Percentiles rank a stretch among this genome's conserved stretches.
Conservation (phyloP, 1,140 invertebrate genomes). For the Drosophila pseudoobscura region DNA sequence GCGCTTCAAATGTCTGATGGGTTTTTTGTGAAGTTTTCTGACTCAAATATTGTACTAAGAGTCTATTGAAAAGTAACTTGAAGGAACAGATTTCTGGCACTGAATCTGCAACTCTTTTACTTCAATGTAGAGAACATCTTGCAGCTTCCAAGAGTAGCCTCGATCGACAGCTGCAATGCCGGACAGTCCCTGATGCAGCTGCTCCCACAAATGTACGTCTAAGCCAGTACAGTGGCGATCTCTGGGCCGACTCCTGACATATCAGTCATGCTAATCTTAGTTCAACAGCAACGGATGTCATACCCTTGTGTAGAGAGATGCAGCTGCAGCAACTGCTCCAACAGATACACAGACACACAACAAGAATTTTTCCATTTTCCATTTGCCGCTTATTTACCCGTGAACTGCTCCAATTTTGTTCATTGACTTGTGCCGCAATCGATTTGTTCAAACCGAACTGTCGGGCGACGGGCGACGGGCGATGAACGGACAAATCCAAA, state of each 20-base stretch:
- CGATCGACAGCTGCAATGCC: conserved; percentile 13
- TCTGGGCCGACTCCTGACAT: conserved; percentile 3
- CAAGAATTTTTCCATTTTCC: conserved; percentile 2
- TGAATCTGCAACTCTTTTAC: not conserved
- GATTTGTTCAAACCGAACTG: conserved; percentile 48
- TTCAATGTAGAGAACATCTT: not conserved
- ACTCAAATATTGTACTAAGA: not conserved
- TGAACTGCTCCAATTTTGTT: conserved; percentile 58
- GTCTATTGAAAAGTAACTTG: conserved; percentile 31
- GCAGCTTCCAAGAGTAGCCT: too few species aligned
- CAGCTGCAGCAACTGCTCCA: conserved; percentile 30
- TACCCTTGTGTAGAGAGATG: not conserved
- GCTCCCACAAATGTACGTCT: too few species aligned
- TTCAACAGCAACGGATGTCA: conserved; percentile 1
- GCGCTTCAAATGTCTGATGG: conserved; percentile 6
- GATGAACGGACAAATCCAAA: conserved; percentile 11
- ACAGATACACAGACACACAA: conserved; percentile 22
- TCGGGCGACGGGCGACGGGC: conserved; percentile 11
- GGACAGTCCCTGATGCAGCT: conserved; percentile 13
- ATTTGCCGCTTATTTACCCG: conserved; percentile 7
- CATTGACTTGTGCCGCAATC: conserved; percentile 61
- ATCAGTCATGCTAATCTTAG: conserved; percentile 33
- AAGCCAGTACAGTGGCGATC: too few species aligned
- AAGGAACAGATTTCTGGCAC: not conserved
- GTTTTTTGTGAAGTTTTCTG: conserved; percentile 7